Evolutionary conservation across 1,140 invertebrate genomes (phyloP).

Genomic region (Zaprionus davidi): DNA sequence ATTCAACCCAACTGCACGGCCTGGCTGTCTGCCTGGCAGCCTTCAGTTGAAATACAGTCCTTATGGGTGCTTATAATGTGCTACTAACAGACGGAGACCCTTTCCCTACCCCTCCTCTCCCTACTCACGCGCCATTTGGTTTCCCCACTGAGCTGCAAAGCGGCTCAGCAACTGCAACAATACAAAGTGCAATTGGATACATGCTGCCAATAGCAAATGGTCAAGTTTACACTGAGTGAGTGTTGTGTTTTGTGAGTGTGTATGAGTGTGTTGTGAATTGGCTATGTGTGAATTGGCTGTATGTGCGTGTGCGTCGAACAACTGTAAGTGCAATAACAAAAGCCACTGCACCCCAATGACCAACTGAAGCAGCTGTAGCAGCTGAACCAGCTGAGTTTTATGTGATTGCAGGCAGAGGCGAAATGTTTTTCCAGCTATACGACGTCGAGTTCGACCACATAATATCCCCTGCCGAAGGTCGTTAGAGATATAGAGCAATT

Average conservation of each 20-base stretch:
- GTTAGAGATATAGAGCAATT: constrained; percentile 30
- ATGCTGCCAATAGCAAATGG: constrained; percentile 34
- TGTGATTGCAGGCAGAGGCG: constrained; percentile 9
- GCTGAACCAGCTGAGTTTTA: constrained; percentile 27
- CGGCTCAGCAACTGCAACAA: constrained; percentile 28
- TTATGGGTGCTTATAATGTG: constrained; percentile 15
- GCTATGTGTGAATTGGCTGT: constrained; percentile 1
- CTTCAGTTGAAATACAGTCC: constrained; percentile 7
- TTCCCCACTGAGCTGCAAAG: constrained; percentile 3
- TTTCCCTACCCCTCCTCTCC: not conserved
- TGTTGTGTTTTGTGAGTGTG: not conserved
- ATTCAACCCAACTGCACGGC: constrained; percentile 9
- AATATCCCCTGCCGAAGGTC: constrained; percentile 17
- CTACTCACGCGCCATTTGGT: not conserved
- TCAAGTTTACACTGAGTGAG: constrained; percentile 16
- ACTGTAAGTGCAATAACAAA: constrained; percentile 33
- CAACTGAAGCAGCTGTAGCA: not conserved
- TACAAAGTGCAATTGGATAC: constrained; percentile 50
- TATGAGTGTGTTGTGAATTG: constrained; percentile 3
- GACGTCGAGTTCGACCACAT: not conserved
- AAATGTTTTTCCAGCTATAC: constrained; percentile 8
- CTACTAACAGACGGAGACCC: not conserved
- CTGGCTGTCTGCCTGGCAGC: not conserved
- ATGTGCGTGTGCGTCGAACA: constrained; percentile 25
- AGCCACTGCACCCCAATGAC: not conserved